A percentile compares a stretch with the other conserved stretches of the same genome.
Conservation (phyloP, 2,113 vertebrate genomes). For the Toxotes jaculatrix region DNA sequence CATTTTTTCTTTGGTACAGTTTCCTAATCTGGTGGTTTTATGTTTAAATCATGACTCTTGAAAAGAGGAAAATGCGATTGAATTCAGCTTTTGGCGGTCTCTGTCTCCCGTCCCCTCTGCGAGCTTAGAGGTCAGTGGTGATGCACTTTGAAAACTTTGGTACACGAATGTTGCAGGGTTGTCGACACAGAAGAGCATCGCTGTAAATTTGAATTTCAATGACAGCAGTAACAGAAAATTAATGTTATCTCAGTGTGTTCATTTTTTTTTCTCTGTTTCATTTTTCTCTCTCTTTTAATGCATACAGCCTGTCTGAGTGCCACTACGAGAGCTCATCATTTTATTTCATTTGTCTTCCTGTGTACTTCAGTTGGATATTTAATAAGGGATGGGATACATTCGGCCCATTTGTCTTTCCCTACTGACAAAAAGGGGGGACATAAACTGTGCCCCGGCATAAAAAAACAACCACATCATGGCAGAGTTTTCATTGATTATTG, state of each 20-base stretch:
- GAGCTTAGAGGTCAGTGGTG: conserved; percentile 40
- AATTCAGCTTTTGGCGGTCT: conserved; percentile 30
- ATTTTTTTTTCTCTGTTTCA: background rate
- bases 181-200: background rate
- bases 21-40: conserved; percentile 49
- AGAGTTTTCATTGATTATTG: conserved; percentile 38
- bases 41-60: conserved; percentile 69
- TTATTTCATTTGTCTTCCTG: conserved; percentile 31
- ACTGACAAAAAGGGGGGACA: background rate
- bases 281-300: conserved; percentile 24
- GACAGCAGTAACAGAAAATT: conserved; percentile 1
- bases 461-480: background rate
- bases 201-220: conserved; percentile 39
- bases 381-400: conserved; percentile 17
- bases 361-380: conserved; percentile 39
- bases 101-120: background rate
- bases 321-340: conserved; percentile 20
- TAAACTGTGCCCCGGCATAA: background rate
- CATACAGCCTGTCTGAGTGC: conserved; percentile 32
- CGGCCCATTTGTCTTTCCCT: background rate
- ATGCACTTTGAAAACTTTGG: conserved; percentile 39
- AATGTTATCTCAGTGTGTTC: background rate
- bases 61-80: conserved; percentile 15
- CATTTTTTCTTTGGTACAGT: conserved; percentile 35
- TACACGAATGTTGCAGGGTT: background rate